Conservation (phyloP, 2,797 vertebrate species). For the Uromys caudimaculatus region DNA sequence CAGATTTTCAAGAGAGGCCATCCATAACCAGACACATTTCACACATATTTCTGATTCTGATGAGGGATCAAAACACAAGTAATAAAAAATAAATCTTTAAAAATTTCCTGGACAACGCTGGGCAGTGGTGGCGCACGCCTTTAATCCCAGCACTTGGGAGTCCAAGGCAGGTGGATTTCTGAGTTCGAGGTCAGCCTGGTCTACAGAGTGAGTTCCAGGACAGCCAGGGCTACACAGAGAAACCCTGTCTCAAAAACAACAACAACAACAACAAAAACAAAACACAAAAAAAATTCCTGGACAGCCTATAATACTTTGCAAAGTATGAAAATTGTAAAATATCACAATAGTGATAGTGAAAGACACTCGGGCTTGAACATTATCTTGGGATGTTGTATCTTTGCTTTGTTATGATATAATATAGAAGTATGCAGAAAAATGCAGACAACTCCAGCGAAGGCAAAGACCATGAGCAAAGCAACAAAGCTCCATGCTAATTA, state of each 20-base stretch:
- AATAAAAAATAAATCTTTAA: not conserved
- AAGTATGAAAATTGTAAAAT: slow-evolving; percentile 20
- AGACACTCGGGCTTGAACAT: not conserved
- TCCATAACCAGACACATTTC: not conserved
- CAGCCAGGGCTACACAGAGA: no score
- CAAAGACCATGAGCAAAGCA: slow-evolving; percentile 4
- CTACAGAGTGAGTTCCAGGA: no score
- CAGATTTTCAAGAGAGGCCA: not conserved
- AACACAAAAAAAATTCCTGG: not conserved
- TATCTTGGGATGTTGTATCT: slow-evolving; percentile 24
- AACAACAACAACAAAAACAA: no score
- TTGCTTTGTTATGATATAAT: not conserved
- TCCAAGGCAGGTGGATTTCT: no score
- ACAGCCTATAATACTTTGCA: not conserved
- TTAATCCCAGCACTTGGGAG: no score
- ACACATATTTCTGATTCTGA: not conserved
- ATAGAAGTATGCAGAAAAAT: not conserved
- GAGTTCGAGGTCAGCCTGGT: no score
- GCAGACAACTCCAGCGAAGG: not conserved
- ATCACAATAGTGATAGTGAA: not conserved
- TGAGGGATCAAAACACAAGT: not conserved
- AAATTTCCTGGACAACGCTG: not conserved
- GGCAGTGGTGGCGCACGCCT: no score
- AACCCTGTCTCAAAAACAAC: no score
- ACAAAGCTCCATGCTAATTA: not conserved